Percentiles rank a stretch among this genome's conserved stretches.
These are phyloP conservation scores for Drosophila neotestacea DNA, from an alignment of 2,888 invertebrate species.

Conservation along the genomic window DNA sequence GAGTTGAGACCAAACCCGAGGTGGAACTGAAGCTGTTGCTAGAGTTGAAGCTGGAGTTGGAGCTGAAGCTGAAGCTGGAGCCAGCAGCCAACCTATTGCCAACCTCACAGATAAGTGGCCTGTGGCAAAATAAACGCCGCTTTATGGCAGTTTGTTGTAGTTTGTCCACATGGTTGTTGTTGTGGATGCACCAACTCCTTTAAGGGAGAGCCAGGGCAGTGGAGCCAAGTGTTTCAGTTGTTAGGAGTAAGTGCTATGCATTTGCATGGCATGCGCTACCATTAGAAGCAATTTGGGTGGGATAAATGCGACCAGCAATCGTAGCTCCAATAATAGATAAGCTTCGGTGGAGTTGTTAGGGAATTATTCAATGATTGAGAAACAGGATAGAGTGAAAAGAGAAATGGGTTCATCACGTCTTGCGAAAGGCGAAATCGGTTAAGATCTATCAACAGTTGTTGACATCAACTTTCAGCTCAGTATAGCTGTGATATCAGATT, in stretches of 20 bases:
- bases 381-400: conserved; percentile 14
- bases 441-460: conserved; percentile 13
- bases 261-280: conserved; percentile 79
- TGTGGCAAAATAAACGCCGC: conserved; percentile 80
- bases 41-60: conserved; percentile 22
- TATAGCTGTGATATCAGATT: conserved; percentile 23
- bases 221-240: conserved; percentile 64
- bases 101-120: conserved; percentile 78
- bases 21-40: conserved; percentile 28
- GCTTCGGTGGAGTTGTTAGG: conserved; percentile 18
- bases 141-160: conserved; percentile 77
- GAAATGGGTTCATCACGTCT: conserved; percentile 40
- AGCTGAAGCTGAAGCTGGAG: conserved; percentile 26
- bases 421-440: conserved; percentile 26
- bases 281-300: conserved; percentile 76
- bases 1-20: conserved; percentile 34
- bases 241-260: conserved; percentile 67
- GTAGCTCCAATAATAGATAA: conserved; percentile 49
- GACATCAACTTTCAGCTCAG: conserved; percentile 27
- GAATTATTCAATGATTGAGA: conserved; percentile 23
- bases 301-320: conserved; percentile 66
- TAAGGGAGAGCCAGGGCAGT: conserved; percentile 58
- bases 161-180: conserved; percentile 66
- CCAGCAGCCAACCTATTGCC: conserved; percentile 63
- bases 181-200: conserved; percentile 47